These are phyloP conservation scores for Drosophila ironensis DNA, from an alignment of 1,140 invertebrate species.

Conservation along the genomic window DNA sequence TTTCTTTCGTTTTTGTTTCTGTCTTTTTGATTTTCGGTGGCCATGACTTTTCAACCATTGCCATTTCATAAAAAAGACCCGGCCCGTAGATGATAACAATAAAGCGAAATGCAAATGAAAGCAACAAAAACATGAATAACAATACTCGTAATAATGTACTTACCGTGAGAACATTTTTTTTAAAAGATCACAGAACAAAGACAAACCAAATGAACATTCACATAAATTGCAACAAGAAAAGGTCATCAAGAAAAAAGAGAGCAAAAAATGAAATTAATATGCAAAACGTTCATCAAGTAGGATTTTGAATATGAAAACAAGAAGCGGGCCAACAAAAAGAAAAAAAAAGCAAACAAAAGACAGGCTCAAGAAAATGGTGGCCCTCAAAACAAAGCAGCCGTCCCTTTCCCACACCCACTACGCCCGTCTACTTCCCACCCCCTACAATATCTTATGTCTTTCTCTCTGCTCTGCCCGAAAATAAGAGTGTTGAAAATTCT, in stretches of 20 bases:
- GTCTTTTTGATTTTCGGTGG: constrained; percentile 16
- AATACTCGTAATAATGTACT: constrained; percentile 44
- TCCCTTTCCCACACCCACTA: background rate
- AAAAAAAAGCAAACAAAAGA: constrained; percentile 7
- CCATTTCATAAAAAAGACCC: constrained; percentile 32
- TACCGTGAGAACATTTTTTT: constrained; percentile 37
- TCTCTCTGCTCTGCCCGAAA: background rate
- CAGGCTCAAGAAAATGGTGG: constrained; percentile 35
- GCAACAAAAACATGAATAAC: constrained; percentile 19
- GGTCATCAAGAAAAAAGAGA: constrained; percentile 19
- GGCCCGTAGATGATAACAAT: constrained; percentile 32
- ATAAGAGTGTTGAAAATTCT: constrained; percentile 9
- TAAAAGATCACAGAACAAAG: constrained; percentile 41
- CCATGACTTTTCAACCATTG: constrained; percentile 43
- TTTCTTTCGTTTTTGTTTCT: constrained; percentile 22
- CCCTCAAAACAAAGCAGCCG: constrained; percentile 14
- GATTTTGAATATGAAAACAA: constrained; percentile 35
- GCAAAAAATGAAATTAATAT: constrained; percentile 46
- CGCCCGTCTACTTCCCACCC: constrained; percentile 2
- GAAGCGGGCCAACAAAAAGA: constrained; percentile 21
- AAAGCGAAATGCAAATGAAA: constrained; percentile 37
- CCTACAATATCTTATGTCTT: constrained; percentile 5
- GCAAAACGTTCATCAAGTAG: constrained; percentile 46
- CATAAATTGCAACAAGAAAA: constrained; percentile 32
- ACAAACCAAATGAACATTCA: constrained; percentile 36